Conservation (phyloP, 2,888 invertebrate species). For the Dicyrtomina minuta region DNA sequence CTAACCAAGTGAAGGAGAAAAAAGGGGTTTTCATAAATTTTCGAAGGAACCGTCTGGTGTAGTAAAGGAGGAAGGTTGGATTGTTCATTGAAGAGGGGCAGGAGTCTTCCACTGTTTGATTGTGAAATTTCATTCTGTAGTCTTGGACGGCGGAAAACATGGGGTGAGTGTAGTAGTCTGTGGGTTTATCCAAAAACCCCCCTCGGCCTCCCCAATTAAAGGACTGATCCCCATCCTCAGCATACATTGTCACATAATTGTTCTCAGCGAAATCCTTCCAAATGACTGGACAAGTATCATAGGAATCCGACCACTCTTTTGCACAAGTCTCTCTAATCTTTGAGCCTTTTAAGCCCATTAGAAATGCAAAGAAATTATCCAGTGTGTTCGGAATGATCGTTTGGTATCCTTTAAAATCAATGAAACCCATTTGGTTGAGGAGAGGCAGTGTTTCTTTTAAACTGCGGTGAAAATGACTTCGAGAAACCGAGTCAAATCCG, state of each 20-base stretch:
- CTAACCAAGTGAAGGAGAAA: conserved; percentile 79
- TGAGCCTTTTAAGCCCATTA: not conserved
- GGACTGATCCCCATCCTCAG: not conserved
- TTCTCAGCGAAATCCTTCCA: not conserved
- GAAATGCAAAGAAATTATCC: not conserved
- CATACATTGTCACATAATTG: conserved; percentile 62
- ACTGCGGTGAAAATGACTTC: too few relatives aligned
- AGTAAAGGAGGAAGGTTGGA: conserved; percentile 67
- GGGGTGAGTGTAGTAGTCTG: not conserved
- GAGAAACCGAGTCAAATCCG: too few relatives aligned
- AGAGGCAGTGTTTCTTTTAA: too few relatives aligned
- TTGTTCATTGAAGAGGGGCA: conserved; percentile 13
- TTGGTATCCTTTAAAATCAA: not conserved
- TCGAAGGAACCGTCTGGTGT: conserved; percentile 67
- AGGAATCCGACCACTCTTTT: not conserved
- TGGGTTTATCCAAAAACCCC: not conserved
- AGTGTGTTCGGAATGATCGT: not conserved
- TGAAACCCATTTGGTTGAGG: not conserved
- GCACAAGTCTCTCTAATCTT: not conserved
- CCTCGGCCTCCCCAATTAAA: not conserved
- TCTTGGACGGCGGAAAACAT: conserved; percentile 60
- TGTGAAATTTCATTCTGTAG: not conserved
- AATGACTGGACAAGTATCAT: not conserved
- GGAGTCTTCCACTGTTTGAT: not conserved
- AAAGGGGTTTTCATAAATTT: conserved; percentile 66